A percentile compares a stretch with the other conserved stretches of the same genome.
Conservation (phyloP, 2,113 vertebrate species). For the Sarotherodon lohbergeri region DNA sequence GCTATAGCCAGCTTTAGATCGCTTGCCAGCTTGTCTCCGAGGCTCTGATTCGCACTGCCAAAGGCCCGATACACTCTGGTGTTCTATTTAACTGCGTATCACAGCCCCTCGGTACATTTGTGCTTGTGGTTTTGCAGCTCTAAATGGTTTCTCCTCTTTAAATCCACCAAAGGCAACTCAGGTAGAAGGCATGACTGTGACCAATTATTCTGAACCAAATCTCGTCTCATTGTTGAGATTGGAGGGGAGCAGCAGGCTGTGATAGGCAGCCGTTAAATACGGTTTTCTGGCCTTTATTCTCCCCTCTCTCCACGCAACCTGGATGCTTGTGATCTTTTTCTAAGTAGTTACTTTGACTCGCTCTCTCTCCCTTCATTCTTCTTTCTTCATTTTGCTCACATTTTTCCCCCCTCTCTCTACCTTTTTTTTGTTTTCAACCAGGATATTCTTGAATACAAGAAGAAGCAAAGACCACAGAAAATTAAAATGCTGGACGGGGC, state of each 20-base stretch:
- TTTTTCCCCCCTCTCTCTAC: neutral
- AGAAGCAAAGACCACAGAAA: slow-evolving; percentile 97
- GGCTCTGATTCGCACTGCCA: neutral
- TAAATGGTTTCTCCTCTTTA: slow-evolving; percentile 27
- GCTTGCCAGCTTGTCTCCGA: neutral
- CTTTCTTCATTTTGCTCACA: neutral
- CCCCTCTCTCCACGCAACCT: slow-evolving; percentile 8
- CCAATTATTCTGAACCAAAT: slow-evolving; percentile 56
- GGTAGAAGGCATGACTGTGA: slow-evolving; percentile 61
- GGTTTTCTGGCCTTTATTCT: slow-evolving; percentile 50
- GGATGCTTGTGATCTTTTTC: slow-evolving; percentile 41
- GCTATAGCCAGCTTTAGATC: neutral
- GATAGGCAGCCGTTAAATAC: slow-evolving; percentile 58
- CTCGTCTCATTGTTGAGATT: slow-evolving; percentile 45
- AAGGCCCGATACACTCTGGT: neutral
- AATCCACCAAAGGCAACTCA: slow-evolving; percentile 43
- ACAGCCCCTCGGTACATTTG: neutral
- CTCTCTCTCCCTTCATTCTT: neutral
- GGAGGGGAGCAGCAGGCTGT: slow-evolving; percentile 20
- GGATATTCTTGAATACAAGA: slow-evolving; percentile 98
- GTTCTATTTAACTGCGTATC: neutral
- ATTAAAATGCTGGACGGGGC: slow-evolving; percentile 97
- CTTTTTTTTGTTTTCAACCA: slow-evolving; percentile 42
- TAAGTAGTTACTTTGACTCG: neutral
- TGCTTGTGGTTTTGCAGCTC: slow-evolving; percentile 12